Evolutionary conservation across 2,888 invertebrate genomes (phyloP).

Genomic region (Aleiodes alternator): DNA sequence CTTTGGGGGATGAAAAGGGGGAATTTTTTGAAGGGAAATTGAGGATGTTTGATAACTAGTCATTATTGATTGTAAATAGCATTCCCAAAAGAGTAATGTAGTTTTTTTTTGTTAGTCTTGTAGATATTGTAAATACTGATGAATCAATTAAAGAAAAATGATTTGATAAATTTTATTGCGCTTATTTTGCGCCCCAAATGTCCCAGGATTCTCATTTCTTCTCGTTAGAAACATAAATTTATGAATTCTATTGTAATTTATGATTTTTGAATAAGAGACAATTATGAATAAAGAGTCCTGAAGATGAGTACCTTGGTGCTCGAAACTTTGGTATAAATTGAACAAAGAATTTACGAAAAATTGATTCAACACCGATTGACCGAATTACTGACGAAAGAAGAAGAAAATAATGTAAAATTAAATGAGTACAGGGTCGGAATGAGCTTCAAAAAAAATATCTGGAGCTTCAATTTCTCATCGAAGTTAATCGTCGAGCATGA

Average conservation of each 20-base stretch:
- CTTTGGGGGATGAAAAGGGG: neutral
- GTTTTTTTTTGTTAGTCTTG: constrained; percentile 36
- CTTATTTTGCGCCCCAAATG: neutral
- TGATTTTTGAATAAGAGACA: too few relatives aligned
- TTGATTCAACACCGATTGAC: too few relatives aligned
- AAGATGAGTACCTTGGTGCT: too few relatives aligned
- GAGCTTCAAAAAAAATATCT: neutral
- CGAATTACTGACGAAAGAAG: too few relatives aligned
- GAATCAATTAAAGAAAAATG: constrained; percentile 10
- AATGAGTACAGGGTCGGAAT: neutral
- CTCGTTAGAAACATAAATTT: too few relatives aligned
- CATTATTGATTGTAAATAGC: constrained; percentile 65
- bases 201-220: neutral
- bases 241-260: too few relatives aligned
- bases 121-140: constrained; percentile 29
- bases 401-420: too few relatives aligned
- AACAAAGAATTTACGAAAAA: too few relatives aligned
- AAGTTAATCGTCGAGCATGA: constrained; percentile 20
- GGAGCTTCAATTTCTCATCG: constrained; percentile 18
- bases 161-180: neutral
- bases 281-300: too few relatives aligned
- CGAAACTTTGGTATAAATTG: too few relatives aligned
- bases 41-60: constrained; percentile 40
- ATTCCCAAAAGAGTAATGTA: constrained; percentile 63
- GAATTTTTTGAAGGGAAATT: neutral